phyloP scores from a whole-genome alignment of 2,888 invertebrate genomes.

The Thalpophila matura region DNA sequence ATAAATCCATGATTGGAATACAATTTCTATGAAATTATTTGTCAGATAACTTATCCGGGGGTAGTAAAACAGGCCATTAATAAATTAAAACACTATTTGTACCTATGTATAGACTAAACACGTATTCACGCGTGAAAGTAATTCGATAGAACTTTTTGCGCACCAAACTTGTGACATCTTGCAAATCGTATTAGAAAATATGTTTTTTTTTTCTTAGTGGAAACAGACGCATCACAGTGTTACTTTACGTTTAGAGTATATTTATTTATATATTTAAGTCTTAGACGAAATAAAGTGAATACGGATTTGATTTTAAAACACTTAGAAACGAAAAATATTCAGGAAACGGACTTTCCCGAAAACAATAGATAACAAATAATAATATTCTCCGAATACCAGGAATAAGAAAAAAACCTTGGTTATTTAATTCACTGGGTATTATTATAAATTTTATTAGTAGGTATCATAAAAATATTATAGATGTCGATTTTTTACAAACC shows the following conservation, averaged over 20 bases:
- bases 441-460: neutral
- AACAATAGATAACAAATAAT: no score
- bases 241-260: neutral
- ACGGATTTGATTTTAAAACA: neutral
- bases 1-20: no score
- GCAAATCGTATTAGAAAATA: constrained; percentile 34
- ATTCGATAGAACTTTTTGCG: constrained; percentile 41
- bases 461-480: neutral
- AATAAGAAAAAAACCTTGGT: no score
- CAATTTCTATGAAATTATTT: no score
- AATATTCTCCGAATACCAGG: no score
- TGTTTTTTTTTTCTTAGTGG: constrained; percentile 33
- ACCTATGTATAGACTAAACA: constrained; percentile 76
- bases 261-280: neutral
- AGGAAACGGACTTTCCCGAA: neutral
- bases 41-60: no score
- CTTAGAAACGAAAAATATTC: neutral
- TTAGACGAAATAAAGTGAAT: neutral
- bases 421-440: neutral
- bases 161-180: constrained; percentile 42
- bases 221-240: constrained; percentile 44
- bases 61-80: constrained; percentile 21
- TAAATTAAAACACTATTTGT: constrained; percentile 84
- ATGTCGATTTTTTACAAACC: neutral
- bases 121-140: constrained; percentile 47